These are phyloP conservation scores for Takifugu bimaculatus DNA, from an alignment of 2,113 vertebrate genomes.

Conservation along the genomic window DNA sequence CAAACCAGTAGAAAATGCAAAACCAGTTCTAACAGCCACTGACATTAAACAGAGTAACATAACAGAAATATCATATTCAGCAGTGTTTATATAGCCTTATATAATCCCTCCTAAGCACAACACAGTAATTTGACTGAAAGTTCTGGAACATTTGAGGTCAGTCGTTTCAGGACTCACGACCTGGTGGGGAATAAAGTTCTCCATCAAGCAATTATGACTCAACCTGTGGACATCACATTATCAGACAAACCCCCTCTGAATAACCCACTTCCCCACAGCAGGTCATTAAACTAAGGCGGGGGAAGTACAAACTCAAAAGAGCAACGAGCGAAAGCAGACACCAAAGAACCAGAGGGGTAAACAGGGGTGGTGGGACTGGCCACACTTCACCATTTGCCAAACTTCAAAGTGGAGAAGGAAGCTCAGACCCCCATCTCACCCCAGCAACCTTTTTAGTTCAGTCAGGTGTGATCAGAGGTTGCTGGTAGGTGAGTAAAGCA, in stretches of 20 bases:
- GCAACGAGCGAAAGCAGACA: conserved; percentile 1
- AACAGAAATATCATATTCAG: conserved; percentile 44
- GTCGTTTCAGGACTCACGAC: conserved; percentile 11
- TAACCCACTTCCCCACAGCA: conserved; percentile 10
- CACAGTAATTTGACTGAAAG: conserved; percentile 7
- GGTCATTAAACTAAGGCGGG: conserved; percentile 5
- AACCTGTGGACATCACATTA: not conserved
- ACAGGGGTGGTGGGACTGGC: conserved; percentile 1
- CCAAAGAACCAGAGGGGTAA: conserved; percentile 13
- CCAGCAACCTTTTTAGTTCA: conserved; percentile 20
- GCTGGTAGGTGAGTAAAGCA: conserved; percentile 1
- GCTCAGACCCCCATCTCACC: not conserved
- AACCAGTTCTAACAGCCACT: conserved; percentile 42
- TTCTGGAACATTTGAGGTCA: conserved; percentile 8
- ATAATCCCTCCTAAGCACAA: conserved; percentile 8
- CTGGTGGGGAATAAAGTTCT: conserved; percentile 36
- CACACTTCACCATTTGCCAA: conserved; percentile 30
- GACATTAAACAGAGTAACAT: conserved; percentile 36
- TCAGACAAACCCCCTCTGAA: not conserved
- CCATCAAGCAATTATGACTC: conserved; percentile 30
- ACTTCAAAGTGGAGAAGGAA: conserved; percentile 43
- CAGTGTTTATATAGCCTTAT: conserved; percentile 19
- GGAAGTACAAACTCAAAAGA: conserved; percentile 1
- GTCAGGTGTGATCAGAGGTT: conserved; percentile 6
- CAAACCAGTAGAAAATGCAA: conserved; percentile 51